Evolutionary conservation across 35 echinoderm and acorn worm species (phyloP).

Genomic region (Heliocidaris tuberculata): DNA sequence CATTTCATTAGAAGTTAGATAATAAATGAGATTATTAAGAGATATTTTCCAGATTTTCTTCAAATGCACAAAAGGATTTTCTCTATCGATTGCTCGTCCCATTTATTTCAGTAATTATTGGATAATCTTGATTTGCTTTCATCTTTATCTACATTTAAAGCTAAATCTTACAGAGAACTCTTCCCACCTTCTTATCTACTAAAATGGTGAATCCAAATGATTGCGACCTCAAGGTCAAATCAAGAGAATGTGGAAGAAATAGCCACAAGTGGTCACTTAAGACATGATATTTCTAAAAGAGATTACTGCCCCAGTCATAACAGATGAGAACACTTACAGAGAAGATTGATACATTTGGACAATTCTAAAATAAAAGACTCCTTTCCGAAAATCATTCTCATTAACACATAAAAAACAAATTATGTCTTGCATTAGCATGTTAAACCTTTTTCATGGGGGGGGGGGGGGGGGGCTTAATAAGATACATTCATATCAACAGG

Average conservation of each 20-base stretch:
- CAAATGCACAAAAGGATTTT: neutral
- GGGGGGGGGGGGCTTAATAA: neutral
- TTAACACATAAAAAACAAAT: neutral
- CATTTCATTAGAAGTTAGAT: too few species aligned
- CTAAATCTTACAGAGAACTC: neutral
- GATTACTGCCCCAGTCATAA: too few species aligned
- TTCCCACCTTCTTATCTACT: neutral
- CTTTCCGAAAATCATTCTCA: neutral
- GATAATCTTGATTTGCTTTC: neutral
- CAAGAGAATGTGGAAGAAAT: neutral
- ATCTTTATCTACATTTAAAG: neutral
- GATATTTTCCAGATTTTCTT: neutral
- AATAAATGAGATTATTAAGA: neutral
- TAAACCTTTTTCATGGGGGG: neutral
- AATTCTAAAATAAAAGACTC: too few species aligned
- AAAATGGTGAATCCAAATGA: neutral
- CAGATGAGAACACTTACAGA: too few species aligned
- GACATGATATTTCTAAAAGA: neutral
- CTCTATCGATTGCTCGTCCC: too few species aligned
- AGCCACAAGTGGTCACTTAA: neutral
- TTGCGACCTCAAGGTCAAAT: neutral
- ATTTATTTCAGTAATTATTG: neutral
- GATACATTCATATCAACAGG: neutral
- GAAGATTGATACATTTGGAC: too few species aligned
- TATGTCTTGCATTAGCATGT: too few species aligned